Conservation (phyloP, 2,888 invertebrate genomes). For the Polylopha cassiicola region DNA sequence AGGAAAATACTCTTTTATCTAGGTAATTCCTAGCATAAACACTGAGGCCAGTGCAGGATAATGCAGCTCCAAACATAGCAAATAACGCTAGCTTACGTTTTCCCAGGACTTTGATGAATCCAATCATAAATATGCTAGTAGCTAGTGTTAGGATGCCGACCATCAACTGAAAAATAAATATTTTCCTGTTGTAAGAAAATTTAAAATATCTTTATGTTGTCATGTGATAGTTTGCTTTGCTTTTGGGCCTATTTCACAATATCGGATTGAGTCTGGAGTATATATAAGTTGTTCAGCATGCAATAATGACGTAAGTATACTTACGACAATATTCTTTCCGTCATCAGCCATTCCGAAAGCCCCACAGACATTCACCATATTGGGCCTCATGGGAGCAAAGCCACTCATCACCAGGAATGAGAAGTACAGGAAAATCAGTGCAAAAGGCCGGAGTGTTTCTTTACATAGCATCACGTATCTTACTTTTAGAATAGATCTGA, state of each 20-base stretch:
- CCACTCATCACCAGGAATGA: slow-evolving; percentile 72
- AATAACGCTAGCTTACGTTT: slow-evolving; percentile 67
- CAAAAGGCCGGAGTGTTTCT: slow-evolving; percentile 69
- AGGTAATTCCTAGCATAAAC: slow-evolving; percentile 56
- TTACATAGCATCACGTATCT: slow-evolving; percentile 67
- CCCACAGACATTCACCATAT: slow-evolving; percentile 72
- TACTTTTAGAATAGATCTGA: slow-evolving; percentile 48
- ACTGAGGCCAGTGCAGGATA: slow-evolving; percentile 60
- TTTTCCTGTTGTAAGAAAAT: not conserved
- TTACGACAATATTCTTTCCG: slow-evolving; percentile 62
- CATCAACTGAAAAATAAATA: slow-evolving; percentile 51
- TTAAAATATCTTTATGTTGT: not conserved
- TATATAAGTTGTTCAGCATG: not conserved
- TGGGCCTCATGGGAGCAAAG: slow-evolving; percentile 66
- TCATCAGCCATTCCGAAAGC: slow-evolving; percentile 62
- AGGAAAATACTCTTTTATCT: slow-evolving; percentile 58
- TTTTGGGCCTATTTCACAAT: no score
- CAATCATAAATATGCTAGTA: slow-evolving; percentile 55
- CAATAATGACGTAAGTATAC: slow-evolving; percentile 21
- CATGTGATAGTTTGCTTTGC: no score
- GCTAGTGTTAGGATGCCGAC: slow-evolving; percentile 67
- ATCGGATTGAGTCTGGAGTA: no score
- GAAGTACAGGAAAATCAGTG: slow-evolving; percentile 67
- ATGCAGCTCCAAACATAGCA: slow-evolving; percentile 56
- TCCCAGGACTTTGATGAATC: slow-evolving; percentile 58